Percentiles rank a stretch among this genome's conserved stretches.
Conservation (phyloP, 2,113 vertebrate genomes). For the Xenopus laevis region DNA sequence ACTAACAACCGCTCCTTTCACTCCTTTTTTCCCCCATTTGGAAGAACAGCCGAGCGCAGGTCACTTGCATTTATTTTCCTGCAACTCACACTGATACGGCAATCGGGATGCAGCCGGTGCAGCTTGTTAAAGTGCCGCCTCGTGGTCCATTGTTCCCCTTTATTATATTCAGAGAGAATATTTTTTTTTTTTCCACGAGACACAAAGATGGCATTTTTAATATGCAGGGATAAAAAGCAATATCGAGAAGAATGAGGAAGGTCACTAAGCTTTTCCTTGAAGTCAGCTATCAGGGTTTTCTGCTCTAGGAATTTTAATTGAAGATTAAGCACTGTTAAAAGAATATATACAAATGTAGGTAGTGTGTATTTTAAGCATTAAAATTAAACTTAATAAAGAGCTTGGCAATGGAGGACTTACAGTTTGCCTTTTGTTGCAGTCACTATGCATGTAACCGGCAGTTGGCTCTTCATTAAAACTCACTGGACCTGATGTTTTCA, state of each 20-base stretch:
- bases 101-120: conserved; percentile 67
- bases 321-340: conserved; percentile 72
- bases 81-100: conserved; percentile 58
- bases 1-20: not conserved
- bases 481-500: conserved; percentile 20
- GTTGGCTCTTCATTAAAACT: conserved; percentile 51
- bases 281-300: conserved; percentile 71
- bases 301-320: conserved; percentile 77
- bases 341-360: conserved; percentile 62
- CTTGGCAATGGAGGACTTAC: conserved; percentile 48
- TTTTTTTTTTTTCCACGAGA: conserved; percentile 53
- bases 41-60: conserved; percentile 51
- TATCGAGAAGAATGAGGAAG: conserved; percentile 60
- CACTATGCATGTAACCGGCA: conserved; percentile 41
- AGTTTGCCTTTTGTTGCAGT: conserved; percentile 49
- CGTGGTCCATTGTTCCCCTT: conserved; percentile 66
- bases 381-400: conserved; percentile 54
- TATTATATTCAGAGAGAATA: conserved; percentile 61
- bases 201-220: conserved; percentile 74
- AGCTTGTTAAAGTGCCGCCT: conserved; percentile 64
- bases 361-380: conserved; percentile 54
- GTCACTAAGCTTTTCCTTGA: conserved; percentile 73
- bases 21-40: conserved; percentile 47
- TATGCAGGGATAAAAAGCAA: conserved; percentile 65
- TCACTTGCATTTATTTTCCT: conserved; percentile 51